Conservation (phyloP, 35 echinoderm and acorn worm genomes). For the Heliocidaris erythrogramma region DNA sequence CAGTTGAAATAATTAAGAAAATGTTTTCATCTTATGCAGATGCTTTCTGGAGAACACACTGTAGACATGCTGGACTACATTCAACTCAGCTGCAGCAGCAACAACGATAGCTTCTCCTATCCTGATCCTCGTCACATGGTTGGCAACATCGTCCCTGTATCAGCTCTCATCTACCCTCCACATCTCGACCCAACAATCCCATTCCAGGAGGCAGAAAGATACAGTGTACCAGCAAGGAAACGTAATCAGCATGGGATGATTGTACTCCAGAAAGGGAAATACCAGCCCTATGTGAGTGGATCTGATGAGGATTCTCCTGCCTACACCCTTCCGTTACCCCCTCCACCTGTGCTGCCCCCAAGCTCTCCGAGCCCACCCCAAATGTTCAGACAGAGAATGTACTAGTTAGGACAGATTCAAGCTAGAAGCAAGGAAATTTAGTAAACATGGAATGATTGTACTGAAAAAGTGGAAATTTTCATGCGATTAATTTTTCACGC, state of each 20-base stretch:
- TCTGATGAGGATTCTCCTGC: neutral
- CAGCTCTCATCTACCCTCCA: neutral
- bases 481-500: no score
- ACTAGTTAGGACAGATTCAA: neutral
- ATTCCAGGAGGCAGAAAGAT: neutral
- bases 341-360: neutral
- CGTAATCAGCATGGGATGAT: neutral
- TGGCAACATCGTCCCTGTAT: neutral
- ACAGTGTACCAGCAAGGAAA: neutral
- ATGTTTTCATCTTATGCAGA: neutral
- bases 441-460: neutral
- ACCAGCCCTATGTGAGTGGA: neutral
- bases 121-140: neutral
- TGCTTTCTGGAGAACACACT: neutral
- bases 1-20: neutral
- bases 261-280: neutral
- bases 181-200: neutral
- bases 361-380: neutral
- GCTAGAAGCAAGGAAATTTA: neutral
- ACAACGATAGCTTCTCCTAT: neutral
- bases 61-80: conserved; percentile 23
- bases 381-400: neutral
- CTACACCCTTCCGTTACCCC: neutral
- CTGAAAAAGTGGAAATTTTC: no score
- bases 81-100: neutral